Base-by-base conservation (phyloP, 2,888 invertebrate genomes). In the Muscina levida region DNA sequence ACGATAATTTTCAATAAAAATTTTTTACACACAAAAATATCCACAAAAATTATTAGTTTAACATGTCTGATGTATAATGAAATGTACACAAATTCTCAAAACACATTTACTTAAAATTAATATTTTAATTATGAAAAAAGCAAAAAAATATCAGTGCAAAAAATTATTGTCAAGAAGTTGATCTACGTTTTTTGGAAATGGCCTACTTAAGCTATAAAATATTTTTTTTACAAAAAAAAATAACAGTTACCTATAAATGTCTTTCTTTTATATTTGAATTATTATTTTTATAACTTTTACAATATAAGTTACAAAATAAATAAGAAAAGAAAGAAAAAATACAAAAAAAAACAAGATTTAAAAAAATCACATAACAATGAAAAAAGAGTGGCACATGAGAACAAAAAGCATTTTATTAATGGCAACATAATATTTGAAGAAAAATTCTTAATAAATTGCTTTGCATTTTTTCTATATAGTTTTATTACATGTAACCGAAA, bases 131-230 rank as follows among this genome's bases (percentile, higher is more conserved):
- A 78, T 77, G 65, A 46, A 82, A 81, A 26, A n/a, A 31, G 31
- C 31, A 31, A 31, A 31, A 31, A 31, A 31, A 31, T 5, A 31
- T 31, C 8, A 31, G 8, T 5, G 3, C 31, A 31, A 31, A 31
- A 83, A 79, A 85, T 87, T 89, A 88, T 89, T 89, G 87, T 95
- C 95, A 95, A 96, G 96, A 96, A 96, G 96, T 96, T 96, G 96
- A 96, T 96, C 95, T 95, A 95, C 95, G 95, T 96, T 96, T 95
- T 94, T 95, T 94, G 94, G 95, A 95, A 94, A 94, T 94, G 94
- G 94, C 94, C 94, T 94, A 93, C 77, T 62, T 42, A 62, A 77
- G 72, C 79, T 79, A 72, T 73, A 26, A 57, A 76, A 22, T 8
- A 66, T 67, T 75, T 75, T 26, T 73, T 92, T 13, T 22, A 53